These are phyloP conservation scores for Anthopleura xanthogrammica DNA, from an alignment of 92 coral and sea anemone species.

Conservation along the genomic window DNA sequence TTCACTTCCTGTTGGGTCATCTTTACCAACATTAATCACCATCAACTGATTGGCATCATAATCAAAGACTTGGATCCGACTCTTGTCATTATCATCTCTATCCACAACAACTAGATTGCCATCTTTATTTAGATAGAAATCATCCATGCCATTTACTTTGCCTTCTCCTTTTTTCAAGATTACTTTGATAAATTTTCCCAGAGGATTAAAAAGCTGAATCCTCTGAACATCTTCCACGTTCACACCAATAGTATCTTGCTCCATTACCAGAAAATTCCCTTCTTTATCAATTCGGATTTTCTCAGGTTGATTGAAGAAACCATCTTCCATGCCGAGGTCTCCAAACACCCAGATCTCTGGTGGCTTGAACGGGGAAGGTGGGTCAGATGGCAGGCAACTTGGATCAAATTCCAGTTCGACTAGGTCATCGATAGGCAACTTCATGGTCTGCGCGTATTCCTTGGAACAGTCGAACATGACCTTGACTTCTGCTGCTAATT, in stretches of 20 bases:
- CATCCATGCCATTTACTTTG: conserved; percentile 76
- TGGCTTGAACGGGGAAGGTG: conserved; percentile 49
- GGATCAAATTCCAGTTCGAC: conserved; percentile 51
- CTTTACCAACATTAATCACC: conserved; percentile 36
- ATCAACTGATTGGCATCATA: conserved; percentile 66
- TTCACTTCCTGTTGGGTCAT: not conserved
- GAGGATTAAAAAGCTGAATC: conserved; percentile 69
- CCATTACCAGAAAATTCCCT: conserved; percentile 79
- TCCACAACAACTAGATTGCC: conserved; percentile 72
- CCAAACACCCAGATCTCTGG: conserved; percentile 96
- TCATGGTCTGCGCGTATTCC: conserved; percentile 55
- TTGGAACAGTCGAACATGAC: conserved; percentile 60
- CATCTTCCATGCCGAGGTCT: conserved; percentile 76
- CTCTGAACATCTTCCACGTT: conserved; percentile 60
- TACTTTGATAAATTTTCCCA: conserved; percentile 70
- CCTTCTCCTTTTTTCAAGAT: conserved; percentile 77
- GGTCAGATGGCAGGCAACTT: conserved; percentile 41
- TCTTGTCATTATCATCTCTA: conserved; percentile 46
- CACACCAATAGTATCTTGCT: conserved; percentile 68
- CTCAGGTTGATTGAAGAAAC: conserved; percentile 71
- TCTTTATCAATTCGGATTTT: conserved; percentile 69
- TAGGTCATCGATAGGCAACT: conserved; percentile 44
- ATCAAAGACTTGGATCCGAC: conserved; percentile 77
- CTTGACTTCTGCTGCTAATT: conserved; percentile 52
- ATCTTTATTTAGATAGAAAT: conserved; percentile 75